Base-by-base conservation (phyloP, 2,888 invertebrate genomes). In the Poecilobothrus nobilitatus region DNA sequence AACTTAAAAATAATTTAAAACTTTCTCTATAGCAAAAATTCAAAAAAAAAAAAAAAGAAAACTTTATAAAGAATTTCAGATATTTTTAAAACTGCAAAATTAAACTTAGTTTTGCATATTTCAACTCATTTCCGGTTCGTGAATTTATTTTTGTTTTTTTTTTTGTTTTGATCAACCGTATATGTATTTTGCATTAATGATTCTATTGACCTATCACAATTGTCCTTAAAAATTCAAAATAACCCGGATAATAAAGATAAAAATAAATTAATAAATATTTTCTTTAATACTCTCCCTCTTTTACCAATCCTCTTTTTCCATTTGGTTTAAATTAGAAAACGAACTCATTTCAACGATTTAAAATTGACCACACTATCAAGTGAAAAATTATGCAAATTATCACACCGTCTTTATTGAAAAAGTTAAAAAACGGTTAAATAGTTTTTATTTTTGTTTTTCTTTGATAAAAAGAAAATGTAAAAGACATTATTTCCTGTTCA, bases 11-110 rank as follows among this genome's bases (percentile, higher is more conserved):
- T n/a, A n/a, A n/a, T n/a, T n/a, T n/a, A n/a, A n/a, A n/a, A n/a
- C n/a, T n/a, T n/a, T n/a, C n/a, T n/a, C n/a, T n/a, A n/a, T n/a
- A n/a, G n/a, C n/a, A n/a, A n/a, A n/a, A n/a, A n/a, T n/a, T n/a
- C n/a, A 20, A 77, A 77, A 64, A 61, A 72, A 66, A 72, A 34
- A 75, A 75, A 74, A 73, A 70, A 77, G 73, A 74, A 75, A 27
- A 27, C 41, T 72, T 71, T 71, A 72, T 75, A 75, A 76, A 76
- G 75, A 75, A n/a, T 72, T 75, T 74, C 76, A 75, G 18, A 18
- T 18, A 53, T 53, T 53, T 53, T 18, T 53, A 53, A 53, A 53
- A 18, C 1, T 18, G 6, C 15, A 53, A 53, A 53, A 53, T 53
- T 27, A 2, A 27, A 27, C 27, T 27, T 5, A 27, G 2, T 53